phyloP scores from a whole-genome alignment of 2,888 invertebrate genomes.

The Polia nebulosa region DNA sequence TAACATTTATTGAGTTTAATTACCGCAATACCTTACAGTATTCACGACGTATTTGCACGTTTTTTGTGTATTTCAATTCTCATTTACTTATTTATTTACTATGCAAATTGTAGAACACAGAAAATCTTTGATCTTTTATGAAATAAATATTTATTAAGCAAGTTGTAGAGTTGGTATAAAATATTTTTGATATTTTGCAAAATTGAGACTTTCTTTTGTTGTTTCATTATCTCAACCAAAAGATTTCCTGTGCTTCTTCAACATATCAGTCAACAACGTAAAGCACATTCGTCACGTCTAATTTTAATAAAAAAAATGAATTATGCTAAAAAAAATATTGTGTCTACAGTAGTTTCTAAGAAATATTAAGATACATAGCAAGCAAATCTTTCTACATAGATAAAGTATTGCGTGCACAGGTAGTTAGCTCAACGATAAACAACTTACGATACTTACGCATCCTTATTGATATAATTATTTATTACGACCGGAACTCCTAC shows the following conservation, averaged over 20 bases:
- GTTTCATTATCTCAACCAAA: no score
- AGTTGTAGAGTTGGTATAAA: no score
- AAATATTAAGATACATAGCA: slow-evolving; percentile 9
- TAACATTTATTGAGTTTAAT: slow-evolving; percentile 75
- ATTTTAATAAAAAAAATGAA: no score
- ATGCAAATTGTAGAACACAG: not conserved
- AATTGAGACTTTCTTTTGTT: no score
- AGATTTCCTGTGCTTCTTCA: no score
- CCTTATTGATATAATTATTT: slow-evolving; percentile 42
- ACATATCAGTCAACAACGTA: no score
- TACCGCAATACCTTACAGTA: slow-evolving; percentile 69
- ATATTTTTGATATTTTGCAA: no score
- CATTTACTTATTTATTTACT: slow-evolving; percentile 2
- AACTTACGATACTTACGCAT: slow-evolving; percentile 39
- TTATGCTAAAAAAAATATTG: no score
- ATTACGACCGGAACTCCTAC: slow-evolving; percentile 43
- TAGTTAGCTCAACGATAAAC: slow-evolving; percentile 41
- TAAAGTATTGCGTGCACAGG: slow-evolving; percentile 41
- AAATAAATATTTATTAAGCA: no score
- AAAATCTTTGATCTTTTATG: no score
- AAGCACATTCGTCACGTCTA: no score
- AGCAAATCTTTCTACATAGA: slow-evolving; percentile 15
- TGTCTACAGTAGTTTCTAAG: not conserved
- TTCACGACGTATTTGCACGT: slow-evolving; percentile 55
- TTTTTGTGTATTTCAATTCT: slow-evolving; percentile 36